Conservation (phyloP, 1,140 invertebrate species). For the Holotrichia oblita region DNA sequence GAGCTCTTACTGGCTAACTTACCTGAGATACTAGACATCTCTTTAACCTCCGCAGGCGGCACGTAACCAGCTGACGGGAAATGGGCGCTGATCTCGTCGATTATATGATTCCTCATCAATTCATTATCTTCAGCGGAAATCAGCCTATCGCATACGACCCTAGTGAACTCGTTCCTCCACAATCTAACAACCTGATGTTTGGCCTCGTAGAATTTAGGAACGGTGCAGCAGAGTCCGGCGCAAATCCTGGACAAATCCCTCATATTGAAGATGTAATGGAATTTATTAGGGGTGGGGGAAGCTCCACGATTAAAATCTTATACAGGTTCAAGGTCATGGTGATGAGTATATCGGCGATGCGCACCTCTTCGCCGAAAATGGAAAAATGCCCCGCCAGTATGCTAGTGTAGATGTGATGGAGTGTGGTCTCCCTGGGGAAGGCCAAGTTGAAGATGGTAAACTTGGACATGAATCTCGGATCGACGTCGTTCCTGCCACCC, state of each 20-base stretch:
- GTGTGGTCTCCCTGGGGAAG: conserved; percentile 79
- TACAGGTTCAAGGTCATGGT: conserved; percentile 85
- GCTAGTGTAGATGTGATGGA: conserved; percentile 84
- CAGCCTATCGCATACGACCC: conserved; percentile 88
- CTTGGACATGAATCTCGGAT: conserved; percentile 88
- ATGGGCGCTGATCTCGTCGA: conserved; percentile 61
- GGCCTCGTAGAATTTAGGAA: conserved; percentile 71
- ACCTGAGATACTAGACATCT: background rate
- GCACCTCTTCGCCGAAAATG: conserved; percentile 74
- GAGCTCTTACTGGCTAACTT: too few species aligned
- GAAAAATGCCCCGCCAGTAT: conserved; percentile 83
- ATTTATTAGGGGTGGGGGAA: conserved; percentile 92
- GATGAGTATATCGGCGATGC: conserved; percentile 73
- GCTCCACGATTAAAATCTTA: conserved; percentile 76
- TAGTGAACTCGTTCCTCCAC: conserved; percentile 88
- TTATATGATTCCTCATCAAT: conserved; percentile 64
- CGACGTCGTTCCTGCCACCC: conserved; percentile 87
- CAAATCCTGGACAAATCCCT: conserved; percentile 87
- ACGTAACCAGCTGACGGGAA: conserved; percentile 60
- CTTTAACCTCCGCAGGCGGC: conserved; percentile 37
- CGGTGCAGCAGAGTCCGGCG: conserved; percentile 80
- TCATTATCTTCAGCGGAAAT: conserved; percentile 72
- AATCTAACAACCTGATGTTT: conserved; percentile 79
- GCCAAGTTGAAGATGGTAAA: conserved; percentile 88
- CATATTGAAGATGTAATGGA: conserved; percentile 95